Evolutionary conservation across 1,140 invertebrate species (phyloP).

Genomic region (Sesamia nonagrioides): DNA sequence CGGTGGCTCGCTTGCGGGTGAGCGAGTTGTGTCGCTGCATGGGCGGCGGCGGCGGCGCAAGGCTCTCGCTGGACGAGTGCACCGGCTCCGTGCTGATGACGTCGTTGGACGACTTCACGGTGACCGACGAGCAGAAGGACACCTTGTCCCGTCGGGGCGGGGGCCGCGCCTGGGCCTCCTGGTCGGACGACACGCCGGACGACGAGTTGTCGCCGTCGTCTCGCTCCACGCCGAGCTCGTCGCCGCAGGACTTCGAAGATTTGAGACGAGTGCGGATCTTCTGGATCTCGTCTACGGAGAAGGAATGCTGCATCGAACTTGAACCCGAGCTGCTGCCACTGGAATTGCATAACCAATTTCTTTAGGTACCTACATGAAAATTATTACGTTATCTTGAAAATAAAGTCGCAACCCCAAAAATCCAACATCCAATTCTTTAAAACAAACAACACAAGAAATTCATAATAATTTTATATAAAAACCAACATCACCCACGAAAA

Average conservation of each 20-base stretch:
- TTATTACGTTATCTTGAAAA: too few species aligned
- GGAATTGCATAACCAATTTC: slow-evolving; percentile 58
- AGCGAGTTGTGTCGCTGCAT: slow-evolving; percentile 89
- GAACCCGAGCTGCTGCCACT: slow-evolving; percentile 91
- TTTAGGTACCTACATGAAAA: too few species aligned
- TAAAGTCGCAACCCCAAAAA: too few species aligned
- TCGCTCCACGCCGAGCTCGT: slow-evolving; percentile 90
- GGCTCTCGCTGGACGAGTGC: slow-evolving; percentile 81
- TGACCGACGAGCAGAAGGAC: slow-evolving; percentile 85
- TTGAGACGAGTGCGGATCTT: slow-evolving; percentile 94
- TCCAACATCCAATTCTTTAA: too few species aligned
- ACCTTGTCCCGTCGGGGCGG: slow-evolving; percentile 82
- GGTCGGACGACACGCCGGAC: slow-evolving; percentile 95
- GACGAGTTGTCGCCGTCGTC: slow-evolving; percentile 96
- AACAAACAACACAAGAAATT: too few species aligned
- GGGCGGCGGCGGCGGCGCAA: slow-evolving; percentile 70
- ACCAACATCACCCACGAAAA: background rate
- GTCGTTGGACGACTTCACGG: slow-evolving; percentile 86
- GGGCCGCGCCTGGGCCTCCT: slow-evolving; percentile 88
- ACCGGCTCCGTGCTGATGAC: slow-evolving; percentile 87
- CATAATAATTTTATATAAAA: background rate
- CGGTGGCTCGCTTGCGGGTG: slow-evolving; percentile 87
- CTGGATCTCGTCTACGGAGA: slow-evolving; percentile 95
- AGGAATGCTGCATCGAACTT: slow-evolving; percentile 93
- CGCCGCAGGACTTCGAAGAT: slow-evolving; percentile 94